phyloP scores from a whole-genome alignment of 2,888 invertebrate species.

The Noctua fimbriata region DNA sequence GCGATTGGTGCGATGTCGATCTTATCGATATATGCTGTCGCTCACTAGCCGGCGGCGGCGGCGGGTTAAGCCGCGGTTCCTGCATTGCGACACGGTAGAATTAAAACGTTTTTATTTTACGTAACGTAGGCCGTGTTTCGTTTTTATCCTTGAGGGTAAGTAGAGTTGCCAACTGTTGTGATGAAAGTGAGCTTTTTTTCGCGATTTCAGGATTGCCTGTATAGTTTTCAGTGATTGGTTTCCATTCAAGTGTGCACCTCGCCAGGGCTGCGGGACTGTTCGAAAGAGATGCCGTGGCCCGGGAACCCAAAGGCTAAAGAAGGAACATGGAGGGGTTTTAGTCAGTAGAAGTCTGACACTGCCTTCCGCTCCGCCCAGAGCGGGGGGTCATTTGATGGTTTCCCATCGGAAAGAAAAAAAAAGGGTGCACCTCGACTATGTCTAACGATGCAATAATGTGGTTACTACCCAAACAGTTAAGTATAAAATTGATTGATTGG shows the following conservation, averaged over 20 bases:
- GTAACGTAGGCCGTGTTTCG: conserved; percentile 46
- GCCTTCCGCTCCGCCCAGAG: too few relatives aligned
- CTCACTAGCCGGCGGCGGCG: conserved; percentile 76
- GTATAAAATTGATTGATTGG: neutral
- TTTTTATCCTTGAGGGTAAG: conserved; percentile 52
- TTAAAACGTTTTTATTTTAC: conserved; percentile 66
- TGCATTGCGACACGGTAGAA: conserved; percentile 68
- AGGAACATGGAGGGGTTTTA: too few relatives aligned
- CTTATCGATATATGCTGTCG: conserved; percentile 87
- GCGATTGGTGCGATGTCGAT: conserved; percentile 75
- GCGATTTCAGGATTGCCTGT: neutral
- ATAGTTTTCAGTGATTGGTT: neutral
- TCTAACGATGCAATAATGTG: neutral
- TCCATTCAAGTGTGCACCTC: neutral
- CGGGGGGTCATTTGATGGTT: too few relatives aligned
- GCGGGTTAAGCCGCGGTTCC: conserved; percentile 75
- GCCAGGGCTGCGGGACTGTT: too few relatives aligned
- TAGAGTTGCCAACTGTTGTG: neutral
- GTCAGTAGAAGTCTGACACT: too few relatives aligned
- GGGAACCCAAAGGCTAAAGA: too few relatives aligned
- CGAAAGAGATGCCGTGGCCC: too few relatives aligned
- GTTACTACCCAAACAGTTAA: neutral
- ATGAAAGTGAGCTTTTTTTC: neutral
- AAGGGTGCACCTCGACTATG: too few relatives aligned
- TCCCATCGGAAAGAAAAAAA: too few relatives aligned